phyloP scores from a whole-genome alignment of 2,888 invertebrate genomes.

The Apamea anceps region DNA sequence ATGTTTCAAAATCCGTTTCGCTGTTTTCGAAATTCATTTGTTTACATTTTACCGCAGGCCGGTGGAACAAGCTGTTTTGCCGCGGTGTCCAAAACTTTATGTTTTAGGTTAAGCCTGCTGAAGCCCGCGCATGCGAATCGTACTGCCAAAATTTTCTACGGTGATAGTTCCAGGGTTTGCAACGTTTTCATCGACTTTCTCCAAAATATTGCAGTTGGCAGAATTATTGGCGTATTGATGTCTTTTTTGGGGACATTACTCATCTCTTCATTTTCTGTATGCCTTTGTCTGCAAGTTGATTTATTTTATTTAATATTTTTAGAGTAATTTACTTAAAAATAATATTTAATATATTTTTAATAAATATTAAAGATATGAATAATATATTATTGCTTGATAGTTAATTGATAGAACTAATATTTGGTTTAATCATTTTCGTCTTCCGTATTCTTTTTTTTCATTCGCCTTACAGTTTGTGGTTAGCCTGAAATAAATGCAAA shows the following conservation, averaged over 20 bases:
- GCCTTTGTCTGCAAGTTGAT: background rate
- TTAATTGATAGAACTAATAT: background rate
- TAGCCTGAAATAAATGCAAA: background rate
- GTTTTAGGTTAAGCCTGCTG: conserved; percentile 46
- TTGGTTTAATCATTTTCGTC: background rate
- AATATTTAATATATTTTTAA: background rate
- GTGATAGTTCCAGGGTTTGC: conserved; percentile 73
- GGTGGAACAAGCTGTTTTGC: conserved; percentile 65
- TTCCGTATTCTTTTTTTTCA: background rate
- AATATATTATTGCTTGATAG: background rate
- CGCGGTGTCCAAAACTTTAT: conserved; percentile 71
- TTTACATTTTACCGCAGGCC: conserved; percentile 64
- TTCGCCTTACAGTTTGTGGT: background rate
- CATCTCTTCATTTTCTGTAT: background rate
- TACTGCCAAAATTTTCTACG: conserved; percentile 74
- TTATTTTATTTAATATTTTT: background rate
- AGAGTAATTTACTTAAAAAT: background rate
- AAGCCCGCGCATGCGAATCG: conserved; percentile 77
- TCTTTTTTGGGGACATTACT: conserved; percentile 5
- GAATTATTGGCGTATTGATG: conserved; percentile 17
- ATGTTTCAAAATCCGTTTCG: conserved; percentile 26
- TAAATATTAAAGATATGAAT: background rate
- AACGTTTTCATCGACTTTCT: conserved; percentile 84
- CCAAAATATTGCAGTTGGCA: conserved; percentile 64
- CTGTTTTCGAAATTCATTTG: conserved; percentile 58